phyloP scores from a whole-genome alignment of 2,888 invertebrate genomes.

The Hirtodrosophila alboralis region DNA sequence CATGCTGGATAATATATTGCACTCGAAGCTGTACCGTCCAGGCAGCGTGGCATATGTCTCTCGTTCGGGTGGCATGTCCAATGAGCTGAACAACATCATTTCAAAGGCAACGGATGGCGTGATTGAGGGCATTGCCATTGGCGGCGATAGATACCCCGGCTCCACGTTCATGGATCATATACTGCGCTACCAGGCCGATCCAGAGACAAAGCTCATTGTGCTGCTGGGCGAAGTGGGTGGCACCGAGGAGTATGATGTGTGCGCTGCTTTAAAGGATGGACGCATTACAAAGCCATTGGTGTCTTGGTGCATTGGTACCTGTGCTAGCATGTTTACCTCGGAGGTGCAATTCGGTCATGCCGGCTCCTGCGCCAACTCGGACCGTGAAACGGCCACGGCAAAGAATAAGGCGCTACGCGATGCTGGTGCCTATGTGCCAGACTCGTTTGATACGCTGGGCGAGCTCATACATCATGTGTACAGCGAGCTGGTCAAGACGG shows the following conservation, averaged over 20 bases:
- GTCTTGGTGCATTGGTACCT: conserved; percentile 99
- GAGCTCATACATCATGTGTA: conserved; percentile 91
- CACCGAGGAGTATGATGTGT: conserved; percentile 98
- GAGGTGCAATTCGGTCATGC: conserved; percentile 99
- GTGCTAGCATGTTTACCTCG: conserved; percentile 93
- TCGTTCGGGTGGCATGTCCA: conserved; percentile 99
- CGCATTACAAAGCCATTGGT: conserved; percentile 96
- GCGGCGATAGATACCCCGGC: conserved; percentile 98
- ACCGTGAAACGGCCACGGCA: conserved; percentile 95
- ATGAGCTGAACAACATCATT: conserved; percentile 99
- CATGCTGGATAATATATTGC: conserved; percentile 99
- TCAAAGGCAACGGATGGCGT: conserved; percentile 98
- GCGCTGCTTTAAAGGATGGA: conserved; percentile 91
- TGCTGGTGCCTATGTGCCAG: conserved; percentile 95
- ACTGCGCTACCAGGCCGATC: conserved; percentile 91
- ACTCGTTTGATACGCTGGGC: conserved; percentile 96
- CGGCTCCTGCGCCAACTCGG: conserved; percentile 98
- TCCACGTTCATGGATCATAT: conserved; percentile 99
- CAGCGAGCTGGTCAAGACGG: conserved; percentile 90
- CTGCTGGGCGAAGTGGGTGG: conserved; percentile 99
- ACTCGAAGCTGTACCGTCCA: conserved; percentile 97
- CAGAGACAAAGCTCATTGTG: conserved; percentile 96
- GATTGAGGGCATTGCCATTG: conserved; percentile 98
- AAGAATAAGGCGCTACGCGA: conserved; percentile 94
- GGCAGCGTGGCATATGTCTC: conserved; percentile 99